A percentile compares a stretch with the other conserved stretches of the same genome.
These are phyloP conservation scores for Crocidura indochinensis DNA, from an alignment of 2,797 vertebrate genomes.

Conservation along the genomic window DNA sequence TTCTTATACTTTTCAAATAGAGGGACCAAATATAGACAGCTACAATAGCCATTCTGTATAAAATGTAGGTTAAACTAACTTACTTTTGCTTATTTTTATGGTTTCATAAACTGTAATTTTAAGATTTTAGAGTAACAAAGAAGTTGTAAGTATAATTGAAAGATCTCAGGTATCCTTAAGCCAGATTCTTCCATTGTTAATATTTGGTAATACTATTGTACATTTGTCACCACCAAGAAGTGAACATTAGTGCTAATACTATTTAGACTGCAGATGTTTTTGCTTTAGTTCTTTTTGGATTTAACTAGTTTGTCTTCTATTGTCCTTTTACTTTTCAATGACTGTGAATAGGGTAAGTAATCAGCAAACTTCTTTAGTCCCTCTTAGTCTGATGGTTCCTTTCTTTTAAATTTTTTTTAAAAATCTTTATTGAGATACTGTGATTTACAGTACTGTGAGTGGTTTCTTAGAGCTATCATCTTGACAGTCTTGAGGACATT, in stretches of 20 bases:
- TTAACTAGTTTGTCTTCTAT: background rate
- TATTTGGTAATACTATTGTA: background rate
- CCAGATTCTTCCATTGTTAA: background rate
- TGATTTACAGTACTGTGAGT: no score
- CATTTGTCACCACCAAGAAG: background rate
- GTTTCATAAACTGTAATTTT: conserved; percentile 33
- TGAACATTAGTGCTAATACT: background rate
- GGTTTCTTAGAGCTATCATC: background rate
- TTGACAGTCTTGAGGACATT: background rate
- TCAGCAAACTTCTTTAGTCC: background rate
- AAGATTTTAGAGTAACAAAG: conserved; percentile 16
- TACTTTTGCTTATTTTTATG: conserved; percentile 38
- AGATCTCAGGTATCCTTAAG: background rate
- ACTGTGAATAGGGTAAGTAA: background rate
- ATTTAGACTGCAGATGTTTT: background rate
- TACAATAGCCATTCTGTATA: background rate
- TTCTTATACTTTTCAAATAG: conserved; percentile 6
- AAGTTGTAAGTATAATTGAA: conserved; percentile 1
- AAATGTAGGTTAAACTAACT: conserved; percentile 23
- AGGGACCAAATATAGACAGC: background rate
- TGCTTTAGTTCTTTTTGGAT: background rate
- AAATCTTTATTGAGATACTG: no score
- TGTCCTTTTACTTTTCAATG: conserved; percentile 25
- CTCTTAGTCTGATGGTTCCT: background rate
- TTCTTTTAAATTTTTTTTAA: no score